Evolutionary conservation across 2,797 vertebrate genomes (phyloP), one percentile per base, ranked within the genome.

Genomic region (Erpetoichthys calabaricus): DNA sequence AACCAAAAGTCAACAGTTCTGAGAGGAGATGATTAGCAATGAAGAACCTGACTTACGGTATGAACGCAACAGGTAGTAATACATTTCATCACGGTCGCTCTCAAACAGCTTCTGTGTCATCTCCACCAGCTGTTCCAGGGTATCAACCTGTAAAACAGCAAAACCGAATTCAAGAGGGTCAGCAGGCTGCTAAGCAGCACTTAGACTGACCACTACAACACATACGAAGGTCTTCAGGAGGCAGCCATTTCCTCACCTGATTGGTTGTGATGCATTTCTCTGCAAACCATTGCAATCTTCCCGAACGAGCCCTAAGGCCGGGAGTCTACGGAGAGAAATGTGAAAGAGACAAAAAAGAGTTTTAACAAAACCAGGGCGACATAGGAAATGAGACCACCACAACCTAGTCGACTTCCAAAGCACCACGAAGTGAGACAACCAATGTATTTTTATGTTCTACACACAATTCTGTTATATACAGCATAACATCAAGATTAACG

Each of bases 31-130:
- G n/a, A 6, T n/a, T 6, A 53, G 51, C 51, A 53, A 53, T n/a
- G 10, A n/a, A n/a, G 10, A 10, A 1, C 51, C 4, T 51, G 4
- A 3, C 94, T 90, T 74, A 98, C 95, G 85, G 74, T 80, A 92
- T 2, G 92, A 68, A 0, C 78, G 75, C 9, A 97, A 79, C 10
- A 92, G 42, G 67, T 72, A 88, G 69, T 76, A 80, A 72, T 97
- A 98, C 84, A 98, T 87, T 59, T 91, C 84, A 65, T 98, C 89
- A 76, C 94, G 77, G 75, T 99, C 91, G 4, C 92, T 95, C 63
- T 94, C 91, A 75, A 92, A 97, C 2, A 98, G 79, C 68, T 91
- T 91, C 58, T 72, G 59, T 8, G 94, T 94, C 72, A 91, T 70
- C 47, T 92, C 88, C 68, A 95, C 86, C 73, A 97, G 75, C 58